These are phyloP conservation scores for Palloptera scutellata DNA, from an alignment of 2,888 invertebrate genomes.

Conservation along the genomic window DNA sequence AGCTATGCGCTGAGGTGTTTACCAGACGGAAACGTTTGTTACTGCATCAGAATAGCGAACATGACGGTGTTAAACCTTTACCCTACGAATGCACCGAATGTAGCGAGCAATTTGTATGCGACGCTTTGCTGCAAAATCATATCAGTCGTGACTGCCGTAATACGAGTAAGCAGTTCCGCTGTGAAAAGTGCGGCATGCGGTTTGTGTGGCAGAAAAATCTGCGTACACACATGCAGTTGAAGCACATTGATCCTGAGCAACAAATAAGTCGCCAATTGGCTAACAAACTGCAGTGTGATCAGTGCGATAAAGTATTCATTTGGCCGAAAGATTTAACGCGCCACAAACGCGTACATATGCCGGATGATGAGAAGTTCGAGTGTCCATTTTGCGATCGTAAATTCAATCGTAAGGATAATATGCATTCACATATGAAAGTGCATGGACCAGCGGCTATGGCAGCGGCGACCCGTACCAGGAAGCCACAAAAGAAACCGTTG, in stretches of 20 bases:
- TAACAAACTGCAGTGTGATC: constrained; percentile 68
- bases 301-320: constrained; percentile 72
- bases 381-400: constrained; percentile 69
- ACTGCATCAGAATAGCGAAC: constrained; percentile 50
- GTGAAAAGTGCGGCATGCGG: constrained; percentile 50
- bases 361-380: constrained; percentile 66
- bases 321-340: constrained; percentile 73
- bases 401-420: constrained; percentile 69
- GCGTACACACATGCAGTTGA: constrained; percentile 44
- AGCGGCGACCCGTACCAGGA: constrained; percentile 25
- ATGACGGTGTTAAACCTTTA: constrained; percentile 55
- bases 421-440: constrained; percentile 69
- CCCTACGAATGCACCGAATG: constrained; percentile 67
- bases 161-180: constrained; percentile 45
- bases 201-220: constrained; percentile 59
- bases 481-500: not conserved
- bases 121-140: constrained; percentile 67
- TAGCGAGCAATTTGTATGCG: constrained; percentile 66
- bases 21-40: constrained; percentile 45
- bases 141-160: constrained; percentile 60
- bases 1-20: constrained; percentile 48
- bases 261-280: constrained; percentile 45
- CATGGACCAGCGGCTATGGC: constrained; percentile 58
- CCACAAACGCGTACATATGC: constrained; percentile 72
- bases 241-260: constrained; percentile 52